These are phyloP conservation scores for Amblyopsis rosae DNA, from an alignment of 2,113 vertebrate species.

Conservation along the genomic window DNA sequence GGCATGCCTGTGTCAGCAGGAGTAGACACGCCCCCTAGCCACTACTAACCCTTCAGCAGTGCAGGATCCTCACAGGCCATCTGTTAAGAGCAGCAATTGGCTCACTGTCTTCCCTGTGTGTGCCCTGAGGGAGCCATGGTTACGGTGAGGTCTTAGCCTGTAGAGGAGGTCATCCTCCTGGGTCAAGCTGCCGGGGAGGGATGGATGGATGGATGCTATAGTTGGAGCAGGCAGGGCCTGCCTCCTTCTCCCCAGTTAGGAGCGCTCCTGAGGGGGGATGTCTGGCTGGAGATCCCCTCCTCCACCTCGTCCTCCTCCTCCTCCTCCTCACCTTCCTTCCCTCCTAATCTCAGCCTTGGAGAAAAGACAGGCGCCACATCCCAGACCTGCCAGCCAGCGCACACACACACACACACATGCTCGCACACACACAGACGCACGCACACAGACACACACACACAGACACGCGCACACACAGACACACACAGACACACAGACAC, in stretches of 20 bases:
- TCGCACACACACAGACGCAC: constrained; percentile 22
- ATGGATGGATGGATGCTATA: constrained; percentile 30
- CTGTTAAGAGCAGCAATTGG: not conserved
- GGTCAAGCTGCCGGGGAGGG: constrained; percentile 38
- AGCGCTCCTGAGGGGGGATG: constrained; percentile 34
- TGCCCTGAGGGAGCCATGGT: not conserved
- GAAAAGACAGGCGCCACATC: constrained; percentile 47
- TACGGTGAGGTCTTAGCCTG: constrained; percentile 19
- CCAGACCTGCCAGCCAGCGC: constrained; percentile 41
- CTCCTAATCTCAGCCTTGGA: constrained; percentile 24
- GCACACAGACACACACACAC: constrained; percentile 17
- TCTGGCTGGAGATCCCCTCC: constrained; percentile 24
- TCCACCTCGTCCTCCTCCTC: not conserved
- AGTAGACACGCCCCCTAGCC: too few relatives aligned
- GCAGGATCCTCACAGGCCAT: too few relatives aligned
- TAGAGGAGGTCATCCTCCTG: constrained; percentile 51
- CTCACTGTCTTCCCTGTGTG: not conserved
- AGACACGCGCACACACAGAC: too few relatives aligned
- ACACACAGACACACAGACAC: too few relatives aligned
- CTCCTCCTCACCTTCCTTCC: not conserved
- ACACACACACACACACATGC: not conserved
- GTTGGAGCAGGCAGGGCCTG: constrained; percentile 14
- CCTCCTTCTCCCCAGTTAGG: constrained; percentile 41
- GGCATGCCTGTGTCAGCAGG: too few relatives aligned
- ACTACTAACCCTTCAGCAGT: too few relatives aligned